Percentiles rank a stretch among this genome's conserved stretches.
phyloP scores from a whole-genome alignment of 2,888 invertebrate genomes.

The Podabrus alpinus region DNA sequence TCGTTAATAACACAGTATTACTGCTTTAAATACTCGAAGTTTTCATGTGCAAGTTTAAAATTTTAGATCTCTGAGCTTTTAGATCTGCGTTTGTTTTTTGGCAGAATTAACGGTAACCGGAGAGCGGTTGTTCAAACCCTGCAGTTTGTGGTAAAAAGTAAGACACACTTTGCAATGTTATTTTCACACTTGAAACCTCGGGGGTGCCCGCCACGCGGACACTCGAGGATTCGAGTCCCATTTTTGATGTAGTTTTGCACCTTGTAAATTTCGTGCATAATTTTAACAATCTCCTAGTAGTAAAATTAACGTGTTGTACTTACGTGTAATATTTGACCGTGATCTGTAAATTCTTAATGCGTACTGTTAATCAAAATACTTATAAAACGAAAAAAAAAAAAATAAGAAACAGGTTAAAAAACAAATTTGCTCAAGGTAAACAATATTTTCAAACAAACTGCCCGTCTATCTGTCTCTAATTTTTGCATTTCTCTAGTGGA shows the following conservation, averaged over 20 bases:
- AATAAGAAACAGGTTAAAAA: background rate
- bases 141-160: background rate
- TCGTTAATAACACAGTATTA: background rate
- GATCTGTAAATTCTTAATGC: conserved; percentile 1
- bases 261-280: background rate
- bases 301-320: conserved; percentile 16
- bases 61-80: no score
- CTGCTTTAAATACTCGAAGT: background rate
- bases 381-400: background rate
- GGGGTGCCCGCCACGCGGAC: no score
- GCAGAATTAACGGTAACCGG: background rate
- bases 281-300: background rate
- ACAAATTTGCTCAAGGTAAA: conserved; percentile 30
- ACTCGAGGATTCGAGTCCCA: background rate
- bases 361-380: conserved; percentile 15
- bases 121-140: background rate
- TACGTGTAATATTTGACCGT: conserved; percentile 22
- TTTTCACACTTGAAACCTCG: background rate
- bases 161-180: background rate
- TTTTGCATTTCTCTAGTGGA: background rate
- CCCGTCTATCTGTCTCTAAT: conserved; percentile 1
- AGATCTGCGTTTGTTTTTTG: background rate
- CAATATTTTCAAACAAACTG: conserved; percentile 26
- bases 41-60: background rate
- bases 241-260: background rate